Evolutionary conservation across 2,113 vertebrate species (phyloP), one percentile per base, ranked within the genome.

Genomic region (Prinia subflava): DNA sequence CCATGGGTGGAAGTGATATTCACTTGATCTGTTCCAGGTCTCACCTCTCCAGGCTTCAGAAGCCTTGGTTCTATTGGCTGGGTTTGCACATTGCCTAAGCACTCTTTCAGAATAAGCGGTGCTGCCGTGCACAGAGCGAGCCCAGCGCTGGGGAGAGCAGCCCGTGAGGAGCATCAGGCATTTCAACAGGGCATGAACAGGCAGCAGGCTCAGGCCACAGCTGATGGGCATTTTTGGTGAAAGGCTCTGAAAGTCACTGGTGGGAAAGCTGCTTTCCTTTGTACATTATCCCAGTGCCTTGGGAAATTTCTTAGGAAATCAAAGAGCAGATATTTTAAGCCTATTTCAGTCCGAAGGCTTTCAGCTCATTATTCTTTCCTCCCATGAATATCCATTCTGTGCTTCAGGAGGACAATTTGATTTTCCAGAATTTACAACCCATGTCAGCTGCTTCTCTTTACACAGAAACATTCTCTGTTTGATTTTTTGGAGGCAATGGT

Each of bases 41-140:
- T 92, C 41, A 65, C 22, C 18, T 64, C 25, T 73, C 13, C 30
- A 64, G n/a, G 30, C 18, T 80, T 73, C 28, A 42, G 47, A 56
- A 88, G 20, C 2, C 15, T 67, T 1, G 4, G 0, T 33, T 80
- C 9, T 62, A 2, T 28, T 17, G 0, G 1, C 2, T 49, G 9
- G 12, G 7, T 39, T 59, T 88, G 21, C 22, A 25, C 1, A 0
- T 24, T 59, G 23, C 11, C 42, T n/a, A 37, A 55, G 18, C 0
- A 1, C 20, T 22, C n/a, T 57, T 56, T 71, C 24, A 13, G 27
- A 35, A 8, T 22, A n/a, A 42, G 37, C 0, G 2, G 13, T 19
- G 27, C 35, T 5, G 4, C 47, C 7, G 0, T 0, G 7, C 13
- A 11, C 14, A 27, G 49, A 27, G 53, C 0, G 0, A 52, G 27